Evolutionary conservation across 2,888 invertebrate genomes (phyloP).

Genomic region (Masnerella sp.): DNA sequence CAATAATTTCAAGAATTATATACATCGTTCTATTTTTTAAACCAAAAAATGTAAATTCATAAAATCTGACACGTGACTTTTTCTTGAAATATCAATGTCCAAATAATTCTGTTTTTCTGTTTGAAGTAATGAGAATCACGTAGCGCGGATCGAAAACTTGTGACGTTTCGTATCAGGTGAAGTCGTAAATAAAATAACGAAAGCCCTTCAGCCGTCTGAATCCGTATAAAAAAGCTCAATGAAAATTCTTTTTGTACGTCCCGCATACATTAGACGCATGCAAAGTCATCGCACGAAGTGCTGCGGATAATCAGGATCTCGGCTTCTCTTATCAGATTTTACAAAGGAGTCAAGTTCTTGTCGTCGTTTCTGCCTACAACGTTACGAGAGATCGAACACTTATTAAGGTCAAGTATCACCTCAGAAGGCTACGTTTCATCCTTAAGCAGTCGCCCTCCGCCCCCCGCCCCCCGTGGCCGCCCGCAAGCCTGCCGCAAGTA

Average conservation of each 20-base stretch:
- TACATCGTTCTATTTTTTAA: too few relatives aligned
- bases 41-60: too few relatives aligned
- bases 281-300: slow-evolving; percentile 42
- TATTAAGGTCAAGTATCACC: slow-evolving; percentile 74
- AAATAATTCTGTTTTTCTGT: too few relatives aligned
- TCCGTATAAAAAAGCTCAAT: slow-evolving; percentile 28
- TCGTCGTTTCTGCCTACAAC: slow-evolving; percentile 41
- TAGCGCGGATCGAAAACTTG: neutral
- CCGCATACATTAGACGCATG: slow-evolving; percentile 39
- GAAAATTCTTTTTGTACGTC: slow-evolving; percentile 28
- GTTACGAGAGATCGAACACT: slow-evolving; percentile 69
- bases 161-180: slow-evolving; percentile 7
- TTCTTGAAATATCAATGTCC: too few relatives aligned
- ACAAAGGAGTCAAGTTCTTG: slow-evolving; percentile 51
- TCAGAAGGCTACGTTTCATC: slow-evolving; percentile 63
- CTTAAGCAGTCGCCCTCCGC: slow-evolving; percentile 59
- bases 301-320: slow-evolving; percentile 47
- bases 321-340: slow-evolving; percentile 45
- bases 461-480: slow-evolving; percentile 28
- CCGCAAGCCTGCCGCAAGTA: slow-evolving; percentile 34
- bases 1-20: too few relatives aligned
- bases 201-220: slow-evolving; percentile 29
- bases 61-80: too few relatives aligned
- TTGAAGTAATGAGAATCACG: neutral
- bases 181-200: slow-evolving; percentile 34